A percentile compares a stretch with the other conserved stretches of the same genome.
Evolutionary conservation across 2,888 invertebrate species (phyloP).

Genomic region (Sinotaia quadrata): DNA sequence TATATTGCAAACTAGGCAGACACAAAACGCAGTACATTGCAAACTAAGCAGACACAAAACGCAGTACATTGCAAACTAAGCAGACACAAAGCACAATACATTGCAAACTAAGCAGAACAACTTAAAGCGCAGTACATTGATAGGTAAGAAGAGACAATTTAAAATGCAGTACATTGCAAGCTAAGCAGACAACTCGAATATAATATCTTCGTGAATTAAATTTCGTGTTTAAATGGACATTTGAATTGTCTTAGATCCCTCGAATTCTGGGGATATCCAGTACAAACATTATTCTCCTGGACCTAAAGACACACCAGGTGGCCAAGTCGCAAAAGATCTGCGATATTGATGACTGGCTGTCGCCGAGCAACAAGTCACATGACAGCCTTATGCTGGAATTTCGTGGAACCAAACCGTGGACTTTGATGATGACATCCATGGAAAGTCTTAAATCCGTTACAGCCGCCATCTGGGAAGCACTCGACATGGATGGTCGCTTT

Average conservation of each 20-base stretch:
- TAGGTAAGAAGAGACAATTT: no score
- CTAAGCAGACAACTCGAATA: no score
- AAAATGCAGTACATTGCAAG: no score
- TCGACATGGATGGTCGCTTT: constrained; percentile 74
- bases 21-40: no score
- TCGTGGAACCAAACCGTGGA: constrained; percentile 75
- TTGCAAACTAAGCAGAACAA: no score
- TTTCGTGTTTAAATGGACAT: not conserved
- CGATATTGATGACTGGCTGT: constrained; percentile 78
- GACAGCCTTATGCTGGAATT: constrained; percentile 78
- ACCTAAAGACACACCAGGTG: constrained; percentile 77
- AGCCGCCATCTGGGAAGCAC: constrained; percentile 78
- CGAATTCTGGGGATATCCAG: constrained; percentile 77
- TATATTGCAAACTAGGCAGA: no score
- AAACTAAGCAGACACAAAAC: no score
- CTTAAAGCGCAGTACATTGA: no score
- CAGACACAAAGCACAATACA: no score
- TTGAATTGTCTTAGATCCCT: constrained; percentile 76
- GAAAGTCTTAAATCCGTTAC: constrained; percentile 74
- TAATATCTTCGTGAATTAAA: no score
- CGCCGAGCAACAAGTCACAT: constrained; percentile 78
- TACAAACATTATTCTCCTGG: constrained; percentile 77
- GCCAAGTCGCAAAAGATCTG: constrained; percentile 75
- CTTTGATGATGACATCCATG: constrained; percentile 75
- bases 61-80: no score